Conservation (phyloP, 2,888 invertebrate species). For the Microplitis manilae region DNA sequence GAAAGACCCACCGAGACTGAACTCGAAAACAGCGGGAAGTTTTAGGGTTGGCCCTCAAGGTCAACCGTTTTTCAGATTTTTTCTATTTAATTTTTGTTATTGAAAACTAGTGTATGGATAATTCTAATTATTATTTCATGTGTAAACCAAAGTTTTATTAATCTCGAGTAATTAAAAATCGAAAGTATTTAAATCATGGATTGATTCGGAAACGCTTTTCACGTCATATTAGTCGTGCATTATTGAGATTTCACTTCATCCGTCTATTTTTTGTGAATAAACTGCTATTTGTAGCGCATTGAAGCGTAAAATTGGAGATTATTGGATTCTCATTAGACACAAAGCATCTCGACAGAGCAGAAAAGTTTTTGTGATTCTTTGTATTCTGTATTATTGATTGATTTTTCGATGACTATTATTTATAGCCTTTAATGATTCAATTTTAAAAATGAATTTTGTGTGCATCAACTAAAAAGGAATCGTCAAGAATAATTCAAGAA, state of each 20-base stretch:
- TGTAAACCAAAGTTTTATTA: too few relatives aligned
- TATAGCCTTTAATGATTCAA: too few relatives aligned
- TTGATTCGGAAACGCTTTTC: neutral
- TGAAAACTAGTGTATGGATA: too few relatives aligned
- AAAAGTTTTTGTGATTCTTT: conserved; percentile 14
- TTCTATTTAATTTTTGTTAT: too few relatives aligned
- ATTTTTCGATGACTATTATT: neutral
- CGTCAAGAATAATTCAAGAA: too few relatives aligned
- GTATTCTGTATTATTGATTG: neutral
- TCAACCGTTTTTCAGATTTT: too few relatives aligned
- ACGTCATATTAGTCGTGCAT: conserved; percentile 6
- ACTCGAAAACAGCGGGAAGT: too few relatives aligned
- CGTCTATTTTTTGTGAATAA: conserved; percentile 55
- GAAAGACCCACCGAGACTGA: too few relatives aligned
- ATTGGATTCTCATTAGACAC: conserved; percentile 67
- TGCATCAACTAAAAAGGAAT: too few relatives aligned
- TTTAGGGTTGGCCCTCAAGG: too few relatives aligned
- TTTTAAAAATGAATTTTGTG: too few relatives aligned
- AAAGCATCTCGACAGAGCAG: conserved; percentile 30
- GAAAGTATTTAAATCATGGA: neutral
- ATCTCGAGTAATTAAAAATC: neutral
- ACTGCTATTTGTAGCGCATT: conserved; percentile 64
- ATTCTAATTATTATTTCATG: too few relatives aligned
- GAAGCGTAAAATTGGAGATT: conserved; percentile 66
- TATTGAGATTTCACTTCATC: conserved; percentile 25